Conservation (phyloP, 2,113 vertebrate genomes). For the Oophaga pumilio region DNA sequence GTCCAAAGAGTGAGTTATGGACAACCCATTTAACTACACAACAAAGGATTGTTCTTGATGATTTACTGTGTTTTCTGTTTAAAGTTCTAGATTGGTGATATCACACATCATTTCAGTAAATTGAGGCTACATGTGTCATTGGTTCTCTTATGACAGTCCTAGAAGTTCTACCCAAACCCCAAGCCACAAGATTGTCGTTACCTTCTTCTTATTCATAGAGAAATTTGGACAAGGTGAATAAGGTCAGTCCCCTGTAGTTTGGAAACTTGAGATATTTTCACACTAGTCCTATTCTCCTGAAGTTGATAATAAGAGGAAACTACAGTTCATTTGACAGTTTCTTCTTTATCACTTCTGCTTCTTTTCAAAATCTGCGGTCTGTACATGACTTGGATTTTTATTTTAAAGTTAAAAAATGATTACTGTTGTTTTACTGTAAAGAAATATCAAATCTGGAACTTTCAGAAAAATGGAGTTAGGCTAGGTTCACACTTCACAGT, state of each 20-base stretch:
- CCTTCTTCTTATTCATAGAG: neutral
- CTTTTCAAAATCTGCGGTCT: neutral
- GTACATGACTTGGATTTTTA: neutral
- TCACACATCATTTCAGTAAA: neutral
- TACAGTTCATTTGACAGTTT: neutral
- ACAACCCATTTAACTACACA: too few relatives aligned
- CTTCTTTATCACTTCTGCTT: neutral
- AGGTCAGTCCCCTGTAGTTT: neutral
- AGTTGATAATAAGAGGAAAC: neutral
- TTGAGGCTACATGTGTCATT: neutral
- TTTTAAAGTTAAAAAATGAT: neutral
- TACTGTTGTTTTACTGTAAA: neutral
- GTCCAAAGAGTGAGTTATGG: too few relatives aligned
- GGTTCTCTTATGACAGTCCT: neutral
- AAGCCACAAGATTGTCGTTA: neutral
- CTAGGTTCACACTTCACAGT: neutral
- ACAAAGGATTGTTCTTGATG: too few relatives aligned
- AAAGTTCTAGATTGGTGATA: neutral
- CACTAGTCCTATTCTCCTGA: neutral
- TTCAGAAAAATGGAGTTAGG: neutral
- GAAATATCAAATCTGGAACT: neutral
- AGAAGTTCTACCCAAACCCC: neutral
- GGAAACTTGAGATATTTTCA: neutral
- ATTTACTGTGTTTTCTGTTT: too few relatives aligned
- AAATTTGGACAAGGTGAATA: neutral